These are phyloP conservation scores for Sternarchorhynchus goeldii DNA, from an alignment of 2,797 vertebrate species.

Conservation along the genomic window DNA sequence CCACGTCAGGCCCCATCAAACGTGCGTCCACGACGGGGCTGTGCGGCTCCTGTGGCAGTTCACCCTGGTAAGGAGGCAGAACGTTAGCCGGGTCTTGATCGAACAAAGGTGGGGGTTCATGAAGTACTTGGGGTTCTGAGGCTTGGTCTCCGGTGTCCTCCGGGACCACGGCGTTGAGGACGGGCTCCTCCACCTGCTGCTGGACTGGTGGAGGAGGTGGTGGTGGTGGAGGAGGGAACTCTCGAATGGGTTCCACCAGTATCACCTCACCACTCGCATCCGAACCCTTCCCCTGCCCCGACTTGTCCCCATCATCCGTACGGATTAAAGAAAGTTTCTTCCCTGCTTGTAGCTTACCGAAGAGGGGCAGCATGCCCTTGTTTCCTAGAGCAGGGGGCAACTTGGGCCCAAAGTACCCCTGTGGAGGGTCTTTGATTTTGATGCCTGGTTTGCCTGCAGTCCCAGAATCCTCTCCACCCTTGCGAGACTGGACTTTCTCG, in stretches of 20 bases:
- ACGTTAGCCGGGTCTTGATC: constrained; percentile 75
- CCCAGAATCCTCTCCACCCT: constrained; percentile 73
- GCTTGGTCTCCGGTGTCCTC: constrained; percentile 66
- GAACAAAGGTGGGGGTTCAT: constrained; percentile 67
- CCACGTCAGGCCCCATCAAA: constrained; percentile 76
- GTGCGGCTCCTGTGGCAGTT: constrained; percentile 78
- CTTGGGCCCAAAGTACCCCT: constrained; percentile 97
- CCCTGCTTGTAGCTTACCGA: constrained; percentile 89
- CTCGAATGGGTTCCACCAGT: constrained; percentile 78
- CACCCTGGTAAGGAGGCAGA: constrained; percentile 73
- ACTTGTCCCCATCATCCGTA: constrained; percentile 79
- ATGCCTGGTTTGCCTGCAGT: constrained; percentile 81
- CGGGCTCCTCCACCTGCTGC: constrained; percentile 68
- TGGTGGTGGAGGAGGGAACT: constrained; percentile 80
- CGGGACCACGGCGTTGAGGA: constrained; percentile 51
- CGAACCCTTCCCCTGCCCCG: constrained; percentile 65
- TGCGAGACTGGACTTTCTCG: constrained; percentile 92
- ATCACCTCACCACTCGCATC: constrained; percentile 75
- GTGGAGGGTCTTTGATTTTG: constrained; percentile 96
- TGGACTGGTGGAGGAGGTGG: constrained; percentile 73
- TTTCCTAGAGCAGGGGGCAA: constrained; percentile 89
- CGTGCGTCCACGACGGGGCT: constrained; percentile 83
- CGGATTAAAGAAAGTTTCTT: constrained; percentile 83
- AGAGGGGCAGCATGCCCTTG: constrained; percentile 91
- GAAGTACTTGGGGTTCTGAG: constrained; percentile 69